Conservation (phyloP, 2,888 invertebrate genomes). For the Sussaba pulchella region DNA sequence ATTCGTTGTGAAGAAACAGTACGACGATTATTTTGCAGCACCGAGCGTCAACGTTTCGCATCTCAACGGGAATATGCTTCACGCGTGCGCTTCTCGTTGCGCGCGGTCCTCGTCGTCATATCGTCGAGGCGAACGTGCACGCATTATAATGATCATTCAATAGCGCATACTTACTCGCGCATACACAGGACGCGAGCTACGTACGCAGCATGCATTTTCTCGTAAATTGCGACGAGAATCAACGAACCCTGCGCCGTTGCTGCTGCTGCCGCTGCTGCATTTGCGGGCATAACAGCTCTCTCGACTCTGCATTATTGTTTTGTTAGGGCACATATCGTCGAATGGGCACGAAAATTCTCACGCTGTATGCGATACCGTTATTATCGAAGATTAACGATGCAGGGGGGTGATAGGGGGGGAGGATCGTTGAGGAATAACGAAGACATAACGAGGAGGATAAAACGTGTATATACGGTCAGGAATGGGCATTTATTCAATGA, state of each 20-base stretch:
- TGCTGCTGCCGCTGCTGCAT: background rate
- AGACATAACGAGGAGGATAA: slow-evolving; percentile 50
- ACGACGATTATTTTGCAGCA: no score
- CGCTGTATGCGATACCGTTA: slow-evolving; percentile 58
- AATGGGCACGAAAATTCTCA: slow-evolving; percentile 63
- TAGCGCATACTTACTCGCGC: slow-evolving; percentile 52
- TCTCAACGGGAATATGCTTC: slow-evolving; percentile 51
- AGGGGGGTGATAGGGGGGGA: no score
- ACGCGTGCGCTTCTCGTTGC: slow-evolving; percentile 56
- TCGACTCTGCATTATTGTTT: slow-evolving; percentile 17
- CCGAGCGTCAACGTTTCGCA: slow-evolving; percentile 24
- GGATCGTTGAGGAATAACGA: slow-evolving; percentile 60
- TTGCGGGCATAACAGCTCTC: background rate
- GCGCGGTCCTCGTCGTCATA: slow-evolving; percentile 48
- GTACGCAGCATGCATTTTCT: slow-evolving; percentile 65
- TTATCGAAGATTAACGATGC: slow-evolving; percentile 65
- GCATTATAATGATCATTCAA: slow-evolving; percentile 67
- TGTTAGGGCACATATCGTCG: background rate
- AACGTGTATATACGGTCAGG: background rate
- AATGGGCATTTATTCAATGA: no score
- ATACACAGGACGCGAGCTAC: slow-evolving; percentile 54
- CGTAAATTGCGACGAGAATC: slow-evolving; percentile 61
- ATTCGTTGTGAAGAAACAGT: no score
- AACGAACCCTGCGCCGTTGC: slow-evolving; percentile 34
- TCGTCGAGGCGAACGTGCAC: slow-evolving; percentile 42